Conservation (phyloP, 1,140 invertebrate genomes). For the Drosophila nannoptera region DNA sequence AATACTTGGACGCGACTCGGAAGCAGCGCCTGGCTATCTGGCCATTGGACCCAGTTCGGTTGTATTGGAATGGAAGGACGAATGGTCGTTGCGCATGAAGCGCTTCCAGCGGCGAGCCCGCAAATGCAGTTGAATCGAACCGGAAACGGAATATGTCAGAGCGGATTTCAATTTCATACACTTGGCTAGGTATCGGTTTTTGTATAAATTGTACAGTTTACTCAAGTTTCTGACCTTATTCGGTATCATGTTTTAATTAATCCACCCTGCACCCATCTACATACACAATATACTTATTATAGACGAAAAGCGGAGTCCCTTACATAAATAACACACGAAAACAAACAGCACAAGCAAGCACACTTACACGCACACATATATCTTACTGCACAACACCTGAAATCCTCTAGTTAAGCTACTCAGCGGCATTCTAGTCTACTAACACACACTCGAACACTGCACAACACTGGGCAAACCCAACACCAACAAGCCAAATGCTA, state of each 20-base stretch:
- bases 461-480: slow-evolving; percentile 12
- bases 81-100: slow-evolving; percentile 95
- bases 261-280: slow-evolving; percentile 17
- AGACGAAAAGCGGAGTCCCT: slow-evolving; percentile 24
- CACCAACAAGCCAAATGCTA: slow-evolving; percentile 58
- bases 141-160: slow-evolving; percentile 79
- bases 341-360: slow-evolving; percentile 1
- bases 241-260: slow-evolving; percentile 77
- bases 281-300: slow-evolving; percentile 7
- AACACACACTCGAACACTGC: slow-evolving; percentile 16
- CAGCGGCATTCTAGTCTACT: slow-evolving; percentile 50
- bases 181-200: slow-evolving; percentile 79
- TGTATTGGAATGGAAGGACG: slow-evolving; percentile 95
- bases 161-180: slow-evolving; percentile 79
- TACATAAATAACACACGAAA: slow-evolving; percentile 1
- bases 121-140: slow-evolving; percentile 81
- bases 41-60: slow-evolving; percentile 92
- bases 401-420: slow-evolving; percentile 37
- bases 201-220: slow-evolving; percentile 80
- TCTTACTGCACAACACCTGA: neutral
- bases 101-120: slow-evolving; percentile 89
- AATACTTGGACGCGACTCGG: slow-evolving; percentile 91
- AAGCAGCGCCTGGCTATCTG: slow-evolving; percentile 84
- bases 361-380: neutral
- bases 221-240: slow-evolving; percentile 79